Percentiles rank a stretch among this genome's conserved stretches.
These are phyloP conservation scores for Cephus pygmeus DNA, from an alignment of 2,888 invertebrate genomes.

Conservation along the genomic window DNA sequence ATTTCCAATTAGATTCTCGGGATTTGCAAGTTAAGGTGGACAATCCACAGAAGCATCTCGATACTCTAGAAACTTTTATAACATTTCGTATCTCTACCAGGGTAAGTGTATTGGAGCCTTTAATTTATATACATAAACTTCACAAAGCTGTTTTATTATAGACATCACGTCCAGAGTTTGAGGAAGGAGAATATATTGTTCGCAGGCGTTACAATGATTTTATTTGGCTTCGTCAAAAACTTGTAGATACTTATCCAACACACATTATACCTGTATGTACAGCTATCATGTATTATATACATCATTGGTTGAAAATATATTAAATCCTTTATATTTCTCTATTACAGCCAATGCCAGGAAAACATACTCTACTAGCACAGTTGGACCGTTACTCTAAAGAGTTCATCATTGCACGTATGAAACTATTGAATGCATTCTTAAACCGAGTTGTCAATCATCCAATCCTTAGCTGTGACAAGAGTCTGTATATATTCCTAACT, in stretches of 20 bases:
- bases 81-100: slow-evolving; percentile 77
- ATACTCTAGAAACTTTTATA: slow-evolving; percentile 78
- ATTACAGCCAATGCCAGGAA: slow-evolving; percentile 76
- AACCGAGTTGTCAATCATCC: slow-evolving; percentile 76
- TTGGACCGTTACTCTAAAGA: slow-evolving; percentile 78
- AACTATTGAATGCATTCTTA: slow-evolving; percentile 74
- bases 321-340: slow-evolving; percentile 21
- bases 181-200: slow-evolving; percentile 74
- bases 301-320: not conserved
- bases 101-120: slow-evolving; percentile 57
- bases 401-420: slow-evolving; percentile 76
- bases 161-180: slow-evolving; percentile 74
- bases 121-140: not conserved
- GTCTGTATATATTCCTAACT: slow-evolving; percentile 75
- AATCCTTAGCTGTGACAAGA: slow-evolving; percentile 75
- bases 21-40: slow-evolving; percentile 77
- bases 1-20: slow-evolving; percentile 69
- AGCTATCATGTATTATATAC: not conserved
- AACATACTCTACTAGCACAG: slow-evolving; percentile 75
- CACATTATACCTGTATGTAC: slow-evolving; percentile 75
- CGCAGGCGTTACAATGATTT: slow-evolving; percentile 80
- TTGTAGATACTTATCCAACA: slow-evolving; percentile 74
- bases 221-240: slow-evolving; percentile 74
- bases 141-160: slow-evolving; percentile 36
- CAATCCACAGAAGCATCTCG: slow-evolving; percentile 79